Evolutionary conservation across 2,888 invertebrate genomes (phyloP).

Genomic region (Andrena trimmerana): DNA sequence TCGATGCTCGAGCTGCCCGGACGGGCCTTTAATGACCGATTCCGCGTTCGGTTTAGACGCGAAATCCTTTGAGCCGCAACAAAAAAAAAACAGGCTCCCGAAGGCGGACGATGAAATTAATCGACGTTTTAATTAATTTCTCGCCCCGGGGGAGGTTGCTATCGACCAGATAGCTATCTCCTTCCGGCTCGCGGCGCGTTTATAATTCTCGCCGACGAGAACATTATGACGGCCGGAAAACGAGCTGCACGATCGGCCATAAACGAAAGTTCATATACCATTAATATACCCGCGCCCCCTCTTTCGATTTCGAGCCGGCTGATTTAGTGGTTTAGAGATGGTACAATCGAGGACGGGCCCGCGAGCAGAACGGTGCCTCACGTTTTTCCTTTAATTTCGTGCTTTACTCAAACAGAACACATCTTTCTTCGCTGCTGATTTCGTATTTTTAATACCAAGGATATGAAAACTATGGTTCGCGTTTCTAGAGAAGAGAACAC

Average conservation of each 20-base stretch:
- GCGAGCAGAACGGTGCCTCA: neutral
- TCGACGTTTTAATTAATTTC: constrained; percentile 69
- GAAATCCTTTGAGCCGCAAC: constrained; percentile 7
- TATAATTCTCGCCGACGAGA: constrained; percentile 12
- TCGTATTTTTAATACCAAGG: too few relatives aligned
- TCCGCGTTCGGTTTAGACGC: constrained; percentile 18
- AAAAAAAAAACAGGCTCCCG: constrained; percentile 19
- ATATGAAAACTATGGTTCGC: too few relatives aligned
- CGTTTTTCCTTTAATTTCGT: neutral
- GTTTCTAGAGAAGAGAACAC: too few relatives aligned
- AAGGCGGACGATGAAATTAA: constrained; percentile 60
- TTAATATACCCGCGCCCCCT: constrained; percentile 15
- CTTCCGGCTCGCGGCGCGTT: constrained; percentile 13
- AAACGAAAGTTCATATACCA: constrained; percentile 34
- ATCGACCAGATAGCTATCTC: neutral
- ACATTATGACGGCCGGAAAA: constrained; percentile 22
- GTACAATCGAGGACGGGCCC: neutral
- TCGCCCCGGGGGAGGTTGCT: constrained; percentile 3
- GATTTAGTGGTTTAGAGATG: constrained; percentile 4
- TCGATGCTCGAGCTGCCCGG: constrained; percentile 5
- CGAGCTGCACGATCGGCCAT: constrained; percentile 26
- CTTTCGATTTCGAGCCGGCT: constrained; percentile 18
- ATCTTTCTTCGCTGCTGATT: too few relatives aligned
- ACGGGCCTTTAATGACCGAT: constrained; percentile 38
- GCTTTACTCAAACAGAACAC: neutral